Base-by-base conservation (phyloP, 2,888 invertebrate genomes). In the Lasioglossum malachurum region DNA sequence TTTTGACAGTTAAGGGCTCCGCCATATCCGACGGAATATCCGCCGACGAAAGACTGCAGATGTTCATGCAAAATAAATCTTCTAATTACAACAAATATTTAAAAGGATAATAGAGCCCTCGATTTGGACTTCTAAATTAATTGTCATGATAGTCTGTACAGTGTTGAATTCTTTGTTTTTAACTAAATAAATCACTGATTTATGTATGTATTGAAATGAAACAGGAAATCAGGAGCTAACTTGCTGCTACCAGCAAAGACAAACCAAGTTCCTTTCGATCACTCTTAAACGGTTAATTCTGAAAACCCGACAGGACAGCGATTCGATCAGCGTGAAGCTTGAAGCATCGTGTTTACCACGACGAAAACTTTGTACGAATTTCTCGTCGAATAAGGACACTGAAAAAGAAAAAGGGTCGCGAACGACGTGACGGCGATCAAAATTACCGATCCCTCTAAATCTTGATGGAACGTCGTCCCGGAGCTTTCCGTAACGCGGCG, bases 271-370 rank as follows among this genome's bases (percentile, higher is more conserved):
- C 57, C 57, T n/a, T 57, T 57, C 57, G 1, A 57, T 57, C 57
- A 57, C n/a, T n/a, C n/a, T 57, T 57, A 57, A 57, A 57, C 57
- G n/a, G 57, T 57, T 57, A 57, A n/a, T 57, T n/a, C 12, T n/a
- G n/a, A n/a, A n/a, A 57, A 57, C 4, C 12, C 57, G 57, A 57
- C 57, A 57, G n/a, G 57, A 12, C n/a, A 57, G 10, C 57, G 57
- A n/a, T 57, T 57, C 57, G n/a, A 57, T n/a, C 57, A 57, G 10
- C 57, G 57, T 57, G 3, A 57, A n/a, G 4, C 57, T 57, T 57
- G n/a, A 57, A 57, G 57, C 12, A 57, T 57, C n/a, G n/a, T 57
- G 57, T 57, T 57, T 57, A 57, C 31, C 31, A 7, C 27, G 64
- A 31, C 7, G 27, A 16, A 16, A 64, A 64, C 64, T 64, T 27